A percentile compares a stretch with the other conserved stretches of the same genome.
Evolutionary conservation across 2,797 vertebrate genomes (phyloP).

Genomic region (Ambastaia sidthimunki): DNA sequence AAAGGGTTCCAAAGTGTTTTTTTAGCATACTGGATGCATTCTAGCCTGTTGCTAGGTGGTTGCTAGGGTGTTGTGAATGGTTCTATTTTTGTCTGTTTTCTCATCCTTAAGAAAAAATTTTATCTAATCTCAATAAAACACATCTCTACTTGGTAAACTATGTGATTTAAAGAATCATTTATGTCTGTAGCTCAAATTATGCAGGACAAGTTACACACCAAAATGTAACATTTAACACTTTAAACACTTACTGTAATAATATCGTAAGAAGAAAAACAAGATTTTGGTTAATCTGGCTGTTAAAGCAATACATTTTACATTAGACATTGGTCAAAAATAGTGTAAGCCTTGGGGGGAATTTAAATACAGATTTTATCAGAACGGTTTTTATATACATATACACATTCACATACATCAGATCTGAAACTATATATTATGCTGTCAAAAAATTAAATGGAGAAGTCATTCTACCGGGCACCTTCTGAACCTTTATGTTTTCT

Average conservation of each 20-base stretch:
- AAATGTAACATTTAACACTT: background rate
- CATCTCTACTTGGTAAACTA: no score
- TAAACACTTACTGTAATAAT: background rate
- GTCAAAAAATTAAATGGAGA: conserved; percentile 99
- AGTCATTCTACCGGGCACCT: conserved; percentile 99
- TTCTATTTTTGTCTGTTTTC: no score
- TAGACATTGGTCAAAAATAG: conserved; percentile 21
- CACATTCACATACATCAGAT: conserved; percentile 82
- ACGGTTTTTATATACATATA: conserved; percentile 77
- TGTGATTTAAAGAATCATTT: background rate
- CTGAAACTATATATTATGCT: conserved; percentile 86
- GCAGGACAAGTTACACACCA: background rate
- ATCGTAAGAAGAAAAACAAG: background rate
- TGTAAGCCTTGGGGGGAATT: conserved; percentile 57
- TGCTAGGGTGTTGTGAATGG: no score
- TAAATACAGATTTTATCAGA: conserved; percentile 75
- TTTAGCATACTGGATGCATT: no score
- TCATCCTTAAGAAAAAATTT: no score
- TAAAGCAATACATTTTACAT: background rate
- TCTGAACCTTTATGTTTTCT: conserved; percentile 99
- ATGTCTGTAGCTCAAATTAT: background rate
- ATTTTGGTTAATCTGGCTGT: conserved; percentile 13
- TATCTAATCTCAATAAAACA: no score
- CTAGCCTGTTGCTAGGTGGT: no score
- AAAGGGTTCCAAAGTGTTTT: no score